phyloP scores from a whole-genome alignment of 2,797 vertebrate genomes.

The Spatula clypeata region DNA sequence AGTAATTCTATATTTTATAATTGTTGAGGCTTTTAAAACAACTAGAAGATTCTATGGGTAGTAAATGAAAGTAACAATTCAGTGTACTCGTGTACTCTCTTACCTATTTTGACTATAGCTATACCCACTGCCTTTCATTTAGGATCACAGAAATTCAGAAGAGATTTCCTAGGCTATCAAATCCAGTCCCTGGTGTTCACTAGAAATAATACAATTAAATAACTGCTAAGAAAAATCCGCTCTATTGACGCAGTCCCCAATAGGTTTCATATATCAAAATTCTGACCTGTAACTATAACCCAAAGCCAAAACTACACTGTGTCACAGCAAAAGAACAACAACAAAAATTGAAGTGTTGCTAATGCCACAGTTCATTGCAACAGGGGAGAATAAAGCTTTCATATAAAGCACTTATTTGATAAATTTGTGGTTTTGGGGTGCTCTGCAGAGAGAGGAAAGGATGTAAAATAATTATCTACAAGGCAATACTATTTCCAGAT shows the following conservation, averaged over 20 bases:
- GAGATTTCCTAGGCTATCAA: not conserved
- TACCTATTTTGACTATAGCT: not conserved
- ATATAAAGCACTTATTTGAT: not conserved
- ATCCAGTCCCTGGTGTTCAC: not conserved
- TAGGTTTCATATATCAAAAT: not conserved
- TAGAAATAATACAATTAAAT: not conserved
- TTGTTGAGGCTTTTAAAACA: not conserved
- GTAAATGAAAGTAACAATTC: not conserved
- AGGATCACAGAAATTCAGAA: not conserved
- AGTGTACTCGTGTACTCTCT: not conserved
- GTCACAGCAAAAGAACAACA: not conserved
- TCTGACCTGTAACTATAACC: not conserved
- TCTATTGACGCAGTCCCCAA: not conserved
- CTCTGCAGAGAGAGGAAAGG: not conserved
- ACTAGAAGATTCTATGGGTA: not conserved
- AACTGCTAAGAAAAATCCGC: not conserved
- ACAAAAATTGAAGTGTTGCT: not conserved
- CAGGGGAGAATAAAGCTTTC: not conserved
- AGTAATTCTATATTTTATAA: not conserved
- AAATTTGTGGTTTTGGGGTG: not conserved
- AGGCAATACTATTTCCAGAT: not conserved
- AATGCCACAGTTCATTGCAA: not conserved
- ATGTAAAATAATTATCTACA: not conserved
- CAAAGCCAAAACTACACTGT: not conserved
- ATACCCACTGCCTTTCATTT: not conserved